Conservation (phyloP, 2,888 invertebrate genomes). For the Bombylius discolor region DNA sequence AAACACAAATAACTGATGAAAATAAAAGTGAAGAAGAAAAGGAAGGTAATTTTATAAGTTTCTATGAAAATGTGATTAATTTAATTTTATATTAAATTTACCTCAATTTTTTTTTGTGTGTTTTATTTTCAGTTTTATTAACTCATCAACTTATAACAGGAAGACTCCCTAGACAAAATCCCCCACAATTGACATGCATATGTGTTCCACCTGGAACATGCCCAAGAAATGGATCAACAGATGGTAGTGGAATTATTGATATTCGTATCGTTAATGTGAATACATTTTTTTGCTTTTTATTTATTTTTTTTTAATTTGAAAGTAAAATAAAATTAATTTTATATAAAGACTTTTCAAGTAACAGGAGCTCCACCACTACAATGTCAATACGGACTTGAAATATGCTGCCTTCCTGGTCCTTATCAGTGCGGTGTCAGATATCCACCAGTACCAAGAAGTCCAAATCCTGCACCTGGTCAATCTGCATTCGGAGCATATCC, state of each 20-base stretch:
- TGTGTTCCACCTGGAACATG: slow-evolving; percentile 34
- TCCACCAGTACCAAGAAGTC: slow-evolving; percentile 29
- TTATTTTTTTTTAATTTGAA: neutral
- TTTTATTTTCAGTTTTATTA: too few species aligned
- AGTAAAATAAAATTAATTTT: too few species aligned
- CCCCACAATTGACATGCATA: slow-evolving; percentile 18
- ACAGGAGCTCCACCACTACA: slow-evolving; percentile 16
- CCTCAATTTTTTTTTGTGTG: too few species aligned
- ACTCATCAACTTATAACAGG: neutral
- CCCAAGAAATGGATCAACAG: slow-evolving; percentile 23
- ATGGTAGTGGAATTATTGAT: slow-evolving; percentile 46
- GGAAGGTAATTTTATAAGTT: too few species aligned
- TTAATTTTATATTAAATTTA: too few species aligned
- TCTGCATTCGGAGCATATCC: slow-evolving; percentile 57
- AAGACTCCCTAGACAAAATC: neutral
- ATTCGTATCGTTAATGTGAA: slow-evolving; percentile 49
- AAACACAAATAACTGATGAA: too few species aligned
- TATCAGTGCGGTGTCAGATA: slow-evolving; percentile 31
- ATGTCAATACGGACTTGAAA: slow-evolving; percentile 21
- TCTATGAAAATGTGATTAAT: too few species aligned
- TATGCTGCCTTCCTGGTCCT: slow-evolving; percentile 27
- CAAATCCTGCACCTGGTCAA: slow-evolving; percentile 39
- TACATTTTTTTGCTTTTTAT: slow-evolving; percentile 3
- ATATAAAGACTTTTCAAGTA: neutral
- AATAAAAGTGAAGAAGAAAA: too few species aligned